Conservation (phyloP, 2,888 invertebrate genomes). For the Polydrusus cervinus region DNA sequence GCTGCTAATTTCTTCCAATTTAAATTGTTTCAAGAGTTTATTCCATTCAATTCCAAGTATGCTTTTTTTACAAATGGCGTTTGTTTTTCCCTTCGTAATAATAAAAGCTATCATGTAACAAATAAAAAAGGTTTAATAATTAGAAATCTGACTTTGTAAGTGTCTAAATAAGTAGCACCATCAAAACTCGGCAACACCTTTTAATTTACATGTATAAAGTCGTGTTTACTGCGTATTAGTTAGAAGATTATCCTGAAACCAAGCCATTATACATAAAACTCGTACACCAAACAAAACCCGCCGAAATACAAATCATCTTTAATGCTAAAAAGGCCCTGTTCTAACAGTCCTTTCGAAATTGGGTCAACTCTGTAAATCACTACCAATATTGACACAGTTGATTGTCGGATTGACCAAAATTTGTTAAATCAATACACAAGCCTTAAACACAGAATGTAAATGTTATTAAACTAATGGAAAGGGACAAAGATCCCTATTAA, state of each 20-base stretch:
- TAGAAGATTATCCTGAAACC: not conserved
- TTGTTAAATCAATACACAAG: constrained; percentile 16
- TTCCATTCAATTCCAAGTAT: too few species aligned
- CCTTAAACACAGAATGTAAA: not conserved
- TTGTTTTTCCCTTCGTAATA: too few species aligned
- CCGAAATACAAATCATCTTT: not conserved
- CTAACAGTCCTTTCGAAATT: not conserved
- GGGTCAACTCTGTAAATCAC: constrained; percentile 5
- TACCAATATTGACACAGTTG: constrained; percentile 17
- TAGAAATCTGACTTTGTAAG: too few species aligned
- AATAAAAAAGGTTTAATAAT: too few species aligned
- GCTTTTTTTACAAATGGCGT: too few species aligned
- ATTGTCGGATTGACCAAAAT: constrained; percentile 19
- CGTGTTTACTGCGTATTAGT: not conserved
- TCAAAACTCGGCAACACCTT: too few species aligned
- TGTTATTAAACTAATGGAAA: not conserved
- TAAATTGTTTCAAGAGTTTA: too few species aligned
- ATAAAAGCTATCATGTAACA: too few species aligned
- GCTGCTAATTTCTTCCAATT: too few species aligned
- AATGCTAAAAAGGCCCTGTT: not conserved
- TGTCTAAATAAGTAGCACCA: too few species aligned
- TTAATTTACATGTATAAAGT: too few species aligned
- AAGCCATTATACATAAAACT: not conserved
- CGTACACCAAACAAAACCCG: not conserved
- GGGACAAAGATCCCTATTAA: not conserved